Evolutionary conservation across 2,888 invertebrate species (phyloP).

Genomic region (Sussaba pulchella): DNA sequence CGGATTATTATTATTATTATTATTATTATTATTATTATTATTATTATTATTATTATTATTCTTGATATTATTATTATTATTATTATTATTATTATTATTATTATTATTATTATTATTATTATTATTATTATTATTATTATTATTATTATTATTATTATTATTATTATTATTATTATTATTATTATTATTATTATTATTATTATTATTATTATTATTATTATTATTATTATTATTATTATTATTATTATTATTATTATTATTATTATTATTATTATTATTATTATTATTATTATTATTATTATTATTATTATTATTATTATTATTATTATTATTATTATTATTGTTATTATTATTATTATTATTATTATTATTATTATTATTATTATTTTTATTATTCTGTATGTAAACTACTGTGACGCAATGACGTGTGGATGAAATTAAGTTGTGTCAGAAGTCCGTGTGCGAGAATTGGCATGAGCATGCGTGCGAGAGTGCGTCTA

Average conservation of each 20-base stretch:
- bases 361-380: constrained; percentile 51
- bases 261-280: constrained; percentile 64
- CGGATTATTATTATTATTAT: constrained; percentile 69
- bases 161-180: constrained; percentile 60
- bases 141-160: constrained; percentile 52
- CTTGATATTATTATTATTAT: constrained; percentile 62
- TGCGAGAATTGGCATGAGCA: constrained; percentile 50
- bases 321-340: constrained; percentile 59
- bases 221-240: constrained; percentile 62
- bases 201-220: constrained; percentile 62
- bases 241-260: constrained; percentile 66
- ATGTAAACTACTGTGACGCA: constrained; percentile 66
- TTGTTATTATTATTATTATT: constrained; percentile 57
- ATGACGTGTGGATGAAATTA: constrained; percentile 60
- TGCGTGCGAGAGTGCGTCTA: constrained; percentile 74
- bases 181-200: constrained; percentile 50
- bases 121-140: constrained; percentile 53
- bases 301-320: constrained; percentile 69
- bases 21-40: constrained; percentile 61
- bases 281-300: constrained; percentile 52
- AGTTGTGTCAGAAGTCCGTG: constrained; percentile 44
- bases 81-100: constrained; percentile 50
- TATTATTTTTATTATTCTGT: constrained; percentile 55
- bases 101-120: constrained; percentile 59
- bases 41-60: constrained; percentile 47